phyloP scores from a whole-genome alignment of 2,113 vertebrate species.

The Numenius arquata region DNA sequence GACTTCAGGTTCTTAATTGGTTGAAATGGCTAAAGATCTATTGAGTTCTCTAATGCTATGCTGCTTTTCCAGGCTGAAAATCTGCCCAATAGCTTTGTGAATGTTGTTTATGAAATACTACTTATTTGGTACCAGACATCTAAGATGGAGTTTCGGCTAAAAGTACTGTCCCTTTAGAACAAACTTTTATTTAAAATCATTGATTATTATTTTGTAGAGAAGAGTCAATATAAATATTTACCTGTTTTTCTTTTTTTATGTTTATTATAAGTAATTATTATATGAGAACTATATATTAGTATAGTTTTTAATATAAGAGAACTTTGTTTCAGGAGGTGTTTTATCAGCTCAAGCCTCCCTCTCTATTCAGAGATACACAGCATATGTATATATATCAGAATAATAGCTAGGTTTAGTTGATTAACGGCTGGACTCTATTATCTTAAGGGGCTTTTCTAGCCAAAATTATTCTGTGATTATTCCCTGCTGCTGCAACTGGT shows the following conservation, averaged over 20 bases:
- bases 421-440: neutral
- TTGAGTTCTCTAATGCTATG: neutral
- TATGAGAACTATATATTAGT: neutral
- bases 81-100: neutral
- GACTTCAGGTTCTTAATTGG: neutral
- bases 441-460: neutral
- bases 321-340: neutral
- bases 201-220: neutral
- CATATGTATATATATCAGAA: neutral
- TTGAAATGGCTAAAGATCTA: neutral
- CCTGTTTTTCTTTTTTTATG: neutral
- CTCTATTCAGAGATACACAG: neutral
- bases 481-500: neutral
- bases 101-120: neutral
- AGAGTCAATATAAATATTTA: neutral
- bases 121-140: neutral
- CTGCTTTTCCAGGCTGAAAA: neutral
- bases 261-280: neutral
- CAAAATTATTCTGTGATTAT: neutral
- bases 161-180: neutral
- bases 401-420: neutral
- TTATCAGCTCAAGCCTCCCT: neutral
- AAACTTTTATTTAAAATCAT: neutral
- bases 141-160: neutral
- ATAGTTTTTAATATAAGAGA: too few relatives aligned